Evolutionary conservation across 2,888 invertebrate species (phyloP).

Genomic region (Empis livida): DNA sequence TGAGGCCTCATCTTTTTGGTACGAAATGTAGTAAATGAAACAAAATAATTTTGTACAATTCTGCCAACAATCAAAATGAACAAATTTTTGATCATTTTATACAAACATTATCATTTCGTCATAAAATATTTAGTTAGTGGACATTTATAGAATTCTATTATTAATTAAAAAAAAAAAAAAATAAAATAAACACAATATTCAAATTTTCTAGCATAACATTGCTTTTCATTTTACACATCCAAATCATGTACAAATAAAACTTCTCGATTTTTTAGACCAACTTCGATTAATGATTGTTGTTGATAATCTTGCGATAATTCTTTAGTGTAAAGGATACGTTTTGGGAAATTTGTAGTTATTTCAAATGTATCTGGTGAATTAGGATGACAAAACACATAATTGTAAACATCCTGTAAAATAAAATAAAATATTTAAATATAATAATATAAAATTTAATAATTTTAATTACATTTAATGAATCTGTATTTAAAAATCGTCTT

Average conservation of each 20-base stretch:
- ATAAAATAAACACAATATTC: too few species aligned
- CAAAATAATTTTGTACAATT: too few species aligned
- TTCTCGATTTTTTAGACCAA: slow-evolving; percentile 78
- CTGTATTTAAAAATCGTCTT: slow-evolving; percentile 64
- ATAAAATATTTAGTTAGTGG: too few species aligned
- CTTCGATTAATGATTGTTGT: slow-evolving; percentile 48
- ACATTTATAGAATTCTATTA: too few species aligned
- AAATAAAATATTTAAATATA: neutral
- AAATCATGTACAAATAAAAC: slow-evolving; percentile 90
- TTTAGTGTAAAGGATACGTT: slow-evolving; percentile 54
- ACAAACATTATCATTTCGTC: too few species aligned
- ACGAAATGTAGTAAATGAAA: too few species aligned
- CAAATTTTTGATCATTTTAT: too few species aligned
- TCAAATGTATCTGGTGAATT: slow-evolving; percentile 86
- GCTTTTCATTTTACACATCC: slow-evolving; percentile 46
- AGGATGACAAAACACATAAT: slow-evolving; percentile 92
- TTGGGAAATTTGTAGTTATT: slow-evolving; percentile 91
- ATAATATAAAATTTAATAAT: neutral
- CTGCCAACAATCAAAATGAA: too few species aligned
- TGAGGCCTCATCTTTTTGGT: too few species aligned
- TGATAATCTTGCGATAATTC: slow-evolving; percentile 32
- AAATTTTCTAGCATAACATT: too few species aligned
- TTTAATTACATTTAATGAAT: slow-evolving; percentile 65
- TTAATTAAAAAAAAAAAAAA: too few species aligned
- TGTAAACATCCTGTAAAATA: slow-evolving; percentile 66